These are phyloP conservation scores for Stichopus chloronotus DNA, from an alignment of 35 echinoderm and acorn worm species.

Conservation along the genomic window DNA sequence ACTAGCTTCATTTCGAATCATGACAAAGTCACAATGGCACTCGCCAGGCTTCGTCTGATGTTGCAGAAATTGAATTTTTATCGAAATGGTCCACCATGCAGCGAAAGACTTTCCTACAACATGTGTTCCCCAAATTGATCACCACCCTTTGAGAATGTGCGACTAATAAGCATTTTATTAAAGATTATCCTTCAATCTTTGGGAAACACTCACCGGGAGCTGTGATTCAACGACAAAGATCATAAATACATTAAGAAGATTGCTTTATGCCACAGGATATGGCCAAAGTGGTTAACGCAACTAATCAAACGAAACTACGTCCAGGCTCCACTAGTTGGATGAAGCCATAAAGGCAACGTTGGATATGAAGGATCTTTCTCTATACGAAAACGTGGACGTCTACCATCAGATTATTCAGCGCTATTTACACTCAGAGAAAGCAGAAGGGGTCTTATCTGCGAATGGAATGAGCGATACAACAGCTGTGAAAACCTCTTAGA, in stretches of 20 bases:
- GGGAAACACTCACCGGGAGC: too few relatives aligned
- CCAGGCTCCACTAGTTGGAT: background rate
- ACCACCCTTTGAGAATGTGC: too few relatives aligned
- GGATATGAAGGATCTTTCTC: background rate
- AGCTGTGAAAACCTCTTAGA: background rate
- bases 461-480: background rate
- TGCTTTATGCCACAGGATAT: slow-evolving; percentile 28
- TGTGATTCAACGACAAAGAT: too few relatives aligned
- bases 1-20: too few relatives aligned
- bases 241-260: slow-evolving; percentile 1
- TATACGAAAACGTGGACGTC: slow-evolving; percentile 28
- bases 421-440: background rate
- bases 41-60: too few relatives aligned
- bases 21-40: too few relatives aligned
- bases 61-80: too few relatives aligned
- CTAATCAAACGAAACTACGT: background rate
- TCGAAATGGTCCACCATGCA: too few relatives aligned
- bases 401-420: slow-evolving; percentile 51
- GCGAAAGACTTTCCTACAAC: too few relatives aligned
- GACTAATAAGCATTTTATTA: too few relatives aligned
- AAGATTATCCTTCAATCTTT: too few relatives aligned
- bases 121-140: too few relatives aligned
- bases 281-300: background rate
- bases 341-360: slow-evolving; percentile 14
- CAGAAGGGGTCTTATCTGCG: background rate